These are phyloP conservation scores for Thermophis baileyi DNA, from an alignment of 2,113 vertebrate species.

Conservation along the genomic window DNA sequence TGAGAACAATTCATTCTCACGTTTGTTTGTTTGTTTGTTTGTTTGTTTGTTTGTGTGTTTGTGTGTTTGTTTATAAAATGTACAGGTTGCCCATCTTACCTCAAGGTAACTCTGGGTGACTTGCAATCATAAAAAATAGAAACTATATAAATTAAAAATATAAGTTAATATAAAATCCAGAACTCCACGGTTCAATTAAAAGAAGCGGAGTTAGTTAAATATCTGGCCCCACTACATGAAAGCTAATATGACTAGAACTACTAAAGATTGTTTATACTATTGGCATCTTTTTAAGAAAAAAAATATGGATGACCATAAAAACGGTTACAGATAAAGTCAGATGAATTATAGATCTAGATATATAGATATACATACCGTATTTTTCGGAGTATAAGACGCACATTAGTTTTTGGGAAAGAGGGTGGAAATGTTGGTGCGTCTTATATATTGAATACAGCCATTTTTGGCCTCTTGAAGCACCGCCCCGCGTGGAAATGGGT, in stretches of 20 bases:
- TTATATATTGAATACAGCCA: too few species aligned
- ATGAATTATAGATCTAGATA: not conserved
- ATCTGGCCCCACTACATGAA: not conserved
- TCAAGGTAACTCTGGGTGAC: not conserved
- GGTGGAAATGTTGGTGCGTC: too few species aligned
- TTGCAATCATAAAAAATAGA: not conserved
- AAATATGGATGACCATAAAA: constrained; percentile 3
- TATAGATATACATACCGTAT: not conserved
- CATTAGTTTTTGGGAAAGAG: too few species aligned
- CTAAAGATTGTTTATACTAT: not conserved
- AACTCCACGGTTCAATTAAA: not conserved
- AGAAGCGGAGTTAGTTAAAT: not conserved
- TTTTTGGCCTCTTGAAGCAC: too few species aligned
- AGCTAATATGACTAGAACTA: not conserved
- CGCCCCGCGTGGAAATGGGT: too few species aligned
- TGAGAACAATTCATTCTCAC: constrained; percentile 26
- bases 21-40: not conserved
- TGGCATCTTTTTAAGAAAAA: constrained; percentile 7
- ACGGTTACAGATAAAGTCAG: not conserved
- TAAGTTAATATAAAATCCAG: not conserved
- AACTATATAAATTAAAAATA: not conserved
- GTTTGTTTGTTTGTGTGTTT: too few species aligned
- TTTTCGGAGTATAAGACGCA: too few species aligned
- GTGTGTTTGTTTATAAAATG: not conserved
- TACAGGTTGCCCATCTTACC: not conserved